A percentile compares a stretch with the other conserved stretches of the same genome.
These are phyloP conservation scores for Tetragonisca angustula DNA, from an alignment of 2,888 invertebrate genomes.

Conservation along the genomic window DNA sequence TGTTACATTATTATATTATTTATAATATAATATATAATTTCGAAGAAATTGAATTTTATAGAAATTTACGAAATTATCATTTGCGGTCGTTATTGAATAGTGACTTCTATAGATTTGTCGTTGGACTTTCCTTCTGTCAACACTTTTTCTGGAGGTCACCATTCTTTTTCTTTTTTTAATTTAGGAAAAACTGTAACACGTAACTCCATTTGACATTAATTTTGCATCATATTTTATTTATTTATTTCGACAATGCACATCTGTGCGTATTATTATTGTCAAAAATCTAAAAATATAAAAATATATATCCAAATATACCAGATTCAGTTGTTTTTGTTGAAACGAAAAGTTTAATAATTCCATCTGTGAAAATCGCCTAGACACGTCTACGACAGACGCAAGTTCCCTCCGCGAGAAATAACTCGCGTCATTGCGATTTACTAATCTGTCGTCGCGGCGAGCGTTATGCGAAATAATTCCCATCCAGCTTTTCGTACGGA, in stretches of 20 bases:
- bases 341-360: neutral
- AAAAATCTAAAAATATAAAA: too few species aligned
- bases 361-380: neutral
- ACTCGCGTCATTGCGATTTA: neutral
- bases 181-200: too few species aligned
- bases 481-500: neutral
- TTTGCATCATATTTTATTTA: too few species aligned
- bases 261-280: too few species aligned
- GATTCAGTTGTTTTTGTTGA: neutral
- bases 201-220: too few species aligned
- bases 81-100: neutral
- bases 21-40: too few species aligned
- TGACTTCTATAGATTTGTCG: neutral
- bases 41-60: neutral
- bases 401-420: neutral
- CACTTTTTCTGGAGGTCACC: too few species aligned
- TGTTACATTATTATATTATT: too few species aligned
- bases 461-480: neutral
- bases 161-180: too few species aligned
- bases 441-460: neutral
- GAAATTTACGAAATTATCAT: neutral
- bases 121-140: too few species aligned
- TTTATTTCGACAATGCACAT: too few species aligned
- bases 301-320: too few species aligned
- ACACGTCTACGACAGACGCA: neutral